Percentiles rank a stretch among this genome's conserved stretches.
phyloP scores from a whole-genome alignment of 2,113 vertebrate genomes.

The Uropsilus gracilis region DNA sequence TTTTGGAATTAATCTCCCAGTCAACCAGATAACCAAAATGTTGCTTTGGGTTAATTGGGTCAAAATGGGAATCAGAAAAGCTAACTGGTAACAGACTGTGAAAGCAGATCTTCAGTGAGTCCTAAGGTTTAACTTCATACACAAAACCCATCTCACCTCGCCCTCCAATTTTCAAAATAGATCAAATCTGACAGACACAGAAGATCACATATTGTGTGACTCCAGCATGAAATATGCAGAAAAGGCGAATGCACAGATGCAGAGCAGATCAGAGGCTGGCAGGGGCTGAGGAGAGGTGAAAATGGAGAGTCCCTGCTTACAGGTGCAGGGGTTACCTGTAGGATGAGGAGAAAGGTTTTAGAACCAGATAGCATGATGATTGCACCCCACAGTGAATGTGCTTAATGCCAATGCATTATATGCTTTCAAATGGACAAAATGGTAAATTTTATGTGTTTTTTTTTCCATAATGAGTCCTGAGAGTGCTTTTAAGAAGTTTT shows the following conservation, averaged over 20 bases:
- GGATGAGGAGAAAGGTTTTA: not conserved
- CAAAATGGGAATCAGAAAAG: not conserved
- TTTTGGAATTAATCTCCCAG: not conserved
- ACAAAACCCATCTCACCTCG: not conserved
- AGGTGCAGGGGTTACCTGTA: not conserved
- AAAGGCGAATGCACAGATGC: not conserved
- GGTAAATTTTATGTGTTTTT: not conserved
- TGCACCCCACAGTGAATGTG: accelerated
- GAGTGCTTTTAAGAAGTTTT: not conserved
- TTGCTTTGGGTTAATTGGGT: not conserved
- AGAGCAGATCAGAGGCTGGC: not conserved
- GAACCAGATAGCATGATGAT: not conserved
- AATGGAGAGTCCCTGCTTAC: too few relatives aligned
- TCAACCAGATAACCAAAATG: not conserved
- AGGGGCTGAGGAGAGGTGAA: not conserved
- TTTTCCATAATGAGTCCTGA: not conserved
- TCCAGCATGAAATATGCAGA: not conserved
- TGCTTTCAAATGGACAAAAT: not conserved
- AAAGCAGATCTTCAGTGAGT: not conserved
- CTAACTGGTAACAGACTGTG: not conserved
- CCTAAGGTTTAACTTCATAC: not conserved
- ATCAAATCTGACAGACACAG: not conserved
- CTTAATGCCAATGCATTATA: not conserved
- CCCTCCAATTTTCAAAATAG: not conserved
- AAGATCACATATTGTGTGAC: not conserved